Percentiles rank a stretch among this genome's conserved stretches.
These are phyloP conservation scores for Sarotherodon lohbergeri DNA, from an alignment of 2,113 vertebrate genomes.

Conservation along the genomic window DNA sequence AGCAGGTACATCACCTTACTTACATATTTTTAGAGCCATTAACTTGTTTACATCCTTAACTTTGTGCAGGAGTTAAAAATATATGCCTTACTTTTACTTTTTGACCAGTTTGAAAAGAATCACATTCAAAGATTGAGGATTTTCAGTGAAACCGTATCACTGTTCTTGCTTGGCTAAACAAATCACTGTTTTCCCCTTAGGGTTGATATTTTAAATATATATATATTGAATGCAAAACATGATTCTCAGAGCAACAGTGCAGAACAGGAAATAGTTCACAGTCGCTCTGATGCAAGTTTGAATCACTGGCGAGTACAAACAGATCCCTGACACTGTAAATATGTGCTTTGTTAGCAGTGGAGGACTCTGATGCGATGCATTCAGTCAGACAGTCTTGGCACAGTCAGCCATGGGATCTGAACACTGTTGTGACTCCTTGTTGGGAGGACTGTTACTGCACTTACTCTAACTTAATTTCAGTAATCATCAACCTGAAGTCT, in stretches of 20 bases:
- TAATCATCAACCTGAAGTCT: background rate
- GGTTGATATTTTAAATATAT: background rate
- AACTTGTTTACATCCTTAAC: background rate
- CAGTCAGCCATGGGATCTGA: background rate
- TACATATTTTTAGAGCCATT: background rate
- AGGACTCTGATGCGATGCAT: background rate
- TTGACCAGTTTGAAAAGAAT: background rate
- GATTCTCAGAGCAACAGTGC: background rate
- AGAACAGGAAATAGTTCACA: background rate
- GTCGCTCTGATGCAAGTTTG: background rate
- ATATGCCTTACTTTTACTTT: background rate
- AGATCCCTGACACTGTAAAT: background rate
- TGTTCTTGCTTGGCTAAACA: background rate
- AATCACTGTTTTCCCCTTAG: background rate
- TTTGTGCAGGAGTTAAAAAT: background rate
- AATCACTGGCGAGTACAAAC: background rate
- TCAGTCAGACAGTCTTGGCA: background rate
- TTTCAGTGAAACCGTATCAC: background rate
- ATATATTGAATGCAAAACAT: background rate
- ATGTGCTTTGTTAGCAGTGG: background rate
- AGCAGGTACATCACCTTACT: conserved; percentile 80
- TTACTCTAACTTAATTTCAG: background rate
- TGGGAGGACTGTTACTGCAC: background rate
- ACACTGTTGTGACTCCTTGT: background rate
- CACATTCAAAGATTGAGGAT: background rate